Evolutionary conservation across 2,113 vertebrate species (phyloP).

Genomic region (Alligator mississippiensis): DNA sequence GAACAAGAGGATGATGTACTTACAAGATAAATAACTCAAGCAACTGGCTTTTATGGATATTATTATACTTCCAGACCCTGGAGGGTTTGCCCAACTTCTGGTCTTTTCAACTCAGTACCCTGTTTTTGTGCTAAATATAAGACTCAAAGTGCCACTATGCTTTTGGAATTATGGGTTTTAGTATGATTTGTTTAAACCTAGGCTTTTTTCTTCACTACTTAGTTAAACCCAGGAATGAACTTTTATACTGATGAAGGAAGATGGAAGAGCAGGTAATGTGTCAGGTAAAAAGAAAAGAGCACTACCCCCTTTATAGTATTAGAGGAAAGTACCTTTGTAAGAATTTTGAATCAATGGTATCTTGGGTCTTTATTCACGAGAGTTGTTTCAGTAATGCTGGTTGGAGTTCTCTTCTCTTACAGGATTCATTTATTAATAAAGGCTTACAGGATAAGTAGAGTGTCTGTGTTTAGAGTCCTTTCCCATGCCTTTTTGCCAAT

Average conservation of each 20-base stretch:
- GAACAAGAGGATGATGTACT: not conserved
- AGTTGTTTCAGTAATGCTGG: not conserved
- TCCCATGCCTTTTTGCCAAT: not conserved
- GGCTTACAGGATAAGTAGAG: not conserved
- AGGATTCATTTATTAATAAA: not conserved
- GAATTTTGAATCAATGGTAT: not conserved
- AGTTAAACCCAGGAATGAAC: not conserved
- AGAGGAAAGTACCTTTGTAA: too few relatives aligned
- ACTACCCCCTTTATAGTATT: not conserved
- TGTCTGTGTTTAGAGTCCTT: not conserved
- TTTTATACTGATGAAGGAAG: not conserved
- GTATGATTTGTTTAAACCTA: not conserved
- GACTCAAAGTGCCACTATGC: not conserved
- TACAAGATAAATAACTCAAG: not conserved
- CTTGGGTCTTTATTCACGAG: not conserved
- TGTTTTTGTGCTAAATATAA: not conserved
- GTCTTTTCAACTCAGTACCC: not conserved
- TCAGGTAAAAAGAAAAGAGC: not conserved
- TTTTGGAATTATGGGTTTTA: not conserved
- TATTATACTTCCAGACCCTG: not conserved
- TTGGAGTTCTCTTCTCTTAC: not conserved
- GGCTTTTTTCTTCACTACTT: accelerated
- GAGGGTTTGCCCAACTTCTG: not conserved
- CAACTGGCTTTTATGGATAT: not conserved
- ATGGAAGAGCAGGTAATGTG: accelerated